A percentile compares a stretch with the other conserved stretches of the same genome.
phyloP scores from a whole-genome alignment of 92 coral and sea anemone species.

The Diadumene lineata region DNA sequence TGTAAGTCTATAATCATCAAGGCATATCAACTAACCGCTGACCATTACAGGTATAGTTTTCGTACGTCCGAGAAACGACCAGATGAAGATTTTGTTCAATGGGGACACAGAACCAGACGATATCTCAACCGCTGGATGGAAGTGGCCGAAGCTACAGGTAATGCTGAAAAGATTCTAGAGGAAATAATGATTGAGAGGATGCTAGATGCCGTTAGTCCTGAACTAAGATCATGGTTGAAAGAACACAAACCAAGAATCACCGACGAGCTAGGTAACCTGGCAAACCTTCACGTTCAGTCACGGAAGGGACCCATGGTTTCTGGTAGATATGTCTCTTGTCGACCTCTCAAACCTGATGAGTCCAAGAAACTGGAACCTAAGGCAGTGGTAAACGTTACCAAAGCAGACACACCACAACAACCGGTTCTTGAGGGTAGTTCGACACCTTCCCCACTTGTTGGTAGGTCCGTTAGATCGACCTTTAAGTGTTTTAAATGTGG shows the following conservation, averaged over 20 bases:
- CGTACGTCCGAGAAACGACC: conserved; percentile 47
- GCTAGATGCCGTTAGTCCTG: conserved; percentile 52
- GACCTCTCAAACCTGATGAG: neutral
- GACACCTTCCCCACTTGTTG: too few species aligned
- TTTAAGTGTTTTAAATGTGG: conserved; percentile 12
- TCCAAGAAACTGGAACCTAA: neutral
- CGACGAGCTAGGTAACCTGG: conserved; percentile 34
- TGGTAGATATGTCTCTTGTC: conserved; percentile 35
- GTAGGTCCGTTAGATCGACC: too few species aligned
- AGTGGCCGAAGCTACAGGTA: conserved; percentile 36
- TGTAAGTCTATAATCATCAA: conserved; percentile 40
- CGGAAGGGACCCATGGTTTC: conserved; percentile 45
- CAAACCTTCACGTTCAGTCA: conserved; percentile 46
- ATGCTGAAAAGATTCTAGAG: conserved; percentile 28
- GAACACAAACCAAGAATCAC: conserved; percentile 48
- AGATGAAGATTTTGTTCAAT: conserved; percentile 59
- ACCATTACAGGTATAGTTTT: conserved; percentile 58
- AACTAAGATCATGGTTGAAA: conserved; percentile 53
- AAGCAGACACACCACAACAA: neutral
- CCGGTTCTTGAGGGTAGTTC: neutral
- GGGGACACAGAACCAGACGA: conserved; percentile 56
- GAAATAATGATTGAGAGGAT: conserved; percentile 38
- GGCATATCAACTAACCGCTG: conserved; percentile 52
- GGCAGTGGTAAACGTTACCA: neutral
- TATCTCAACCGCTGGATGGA: conserved; percentile 58